A percentile compares a stretch with the other conserved stretches of the same genome.
phyloP scores from a whole-genome alignment of 1,140 invertebrate genomes.

The Eriosoma lanigerum region DNA sequence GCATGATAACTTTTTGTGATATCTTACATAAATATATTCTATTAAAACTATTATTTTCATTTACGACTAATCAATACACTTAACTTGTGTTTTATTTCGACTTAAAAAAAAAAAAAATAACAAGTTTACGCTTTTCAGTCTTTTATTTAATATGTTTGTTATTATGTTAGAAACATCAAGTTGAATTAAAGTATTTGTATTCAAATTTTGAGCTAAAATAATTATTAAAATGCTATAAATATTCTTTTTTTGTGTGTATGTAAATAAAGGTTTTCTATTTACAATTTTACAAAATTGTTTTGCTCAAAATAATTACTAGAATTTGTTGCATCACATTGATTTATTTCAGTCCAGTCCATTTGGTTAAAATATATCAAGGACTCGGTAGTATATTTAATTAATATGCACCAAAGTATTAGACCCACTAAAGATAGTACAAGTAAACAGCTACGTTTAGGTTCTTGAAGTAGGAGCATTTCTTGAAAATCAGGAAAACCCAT shows the following conservation, averaged over 20 bases:
- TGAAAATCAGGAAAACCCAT: constrained; percentile 91
- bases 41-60: not conserved
- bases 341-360: constrained; percentile 61
- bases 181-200: not conserved
- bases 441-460: constrained; percentile 65
- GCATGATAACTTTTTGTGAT: not conserved
- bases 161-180: not conserved
- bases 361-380: constrained; percentile 76
- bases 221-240: constrained; percentile 12
- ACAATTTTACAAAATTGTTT: constrained; percentile 6
- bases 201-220: not conserved
- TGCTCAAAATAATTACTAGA: constrained; percentile 5
- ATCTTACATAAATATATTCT: not conserved
- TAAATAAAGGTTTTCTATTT: constrained; percentile 37
- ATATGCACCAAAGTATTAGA: constrained; percentile 73
- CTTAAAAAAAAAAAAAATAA: not conserved
- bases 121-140: constrained; percentile 12
- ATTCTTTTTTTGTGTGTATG: constrained; percentile 17
- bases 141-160: constrained; percentile 3
- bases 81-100: not conserved
- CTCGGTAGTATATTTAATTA: constrained; percentile 77
- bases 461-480: constrained; percentile 71
- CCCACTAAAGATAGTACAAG: constrained; percentile 75
- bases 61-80: not conserved
- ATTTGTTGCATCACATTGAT: constrained; percentile 33